Percentiles rank a stretch among this genome's conserved stretches.
Conservation (phyloP, 2,113 vertebrate species). For the Ailurus styani region DNA sequence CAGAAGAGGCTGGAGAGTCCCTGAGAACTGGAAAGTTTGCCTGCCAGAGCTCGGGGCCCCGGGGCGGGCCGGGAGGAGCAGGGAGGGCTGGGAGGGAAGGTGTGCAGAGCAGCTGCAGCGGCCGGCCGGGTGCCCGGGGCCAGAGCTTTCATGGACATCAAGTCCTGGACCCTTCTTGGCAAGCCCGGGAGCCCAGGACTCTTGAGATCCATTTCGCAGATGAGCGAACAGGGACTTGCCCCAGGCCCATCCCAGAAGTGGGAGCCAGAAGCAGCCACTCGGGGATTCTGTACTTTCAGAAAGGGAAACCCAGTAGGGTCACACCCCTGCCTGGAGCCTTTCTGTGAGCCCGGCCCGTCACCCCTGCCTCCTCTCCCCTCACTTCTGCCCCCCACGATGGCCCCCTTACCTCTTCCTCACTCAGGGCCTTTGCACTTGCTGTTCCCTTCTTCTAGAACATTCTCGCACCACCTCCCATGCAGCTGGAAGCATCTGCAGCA, state of each 20-base stretch:
- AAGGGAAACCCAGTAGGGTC: background rate
- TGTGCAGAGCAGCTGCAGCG: accelerated
- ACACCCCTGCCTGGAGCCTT: background rate
- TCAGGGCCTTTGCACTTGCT: background rate
- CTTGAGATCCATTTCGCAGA: background rate
- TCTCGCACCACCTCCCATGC: background rate
- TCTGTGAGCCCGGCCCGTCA: accelerated
- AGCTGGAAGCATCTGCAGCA: background rate
- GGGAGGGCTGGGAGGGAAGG: too few species aligned
- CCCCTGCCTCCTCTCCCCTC: background rate
- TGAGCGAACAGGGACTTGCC: background rate
- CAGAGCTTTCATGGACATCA: accelerated
- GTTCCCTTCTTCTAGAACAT: background rate
- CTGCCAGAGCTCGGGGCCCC: background rate
- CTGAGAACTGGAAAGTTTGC: too few species aligned
- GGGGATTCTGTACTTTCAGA: background rate
- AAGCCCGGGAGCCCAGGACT: background rate
- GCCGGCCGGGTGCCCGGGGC: background rate
- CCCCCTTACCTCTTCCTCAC: background rate
- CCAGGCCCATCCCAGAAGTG: background rate
- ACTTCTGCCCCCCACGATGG: background rate
- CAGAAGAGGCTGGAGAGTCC: background rate
- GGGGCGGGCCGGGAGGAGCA: too few species aligned
- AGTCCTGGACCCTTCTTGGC: background rate
- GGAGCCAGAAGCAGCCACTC: background rate